Conservation (phyloP, 2,888 invertebrate species). For the Lycocerus yunnanus region DNA sequence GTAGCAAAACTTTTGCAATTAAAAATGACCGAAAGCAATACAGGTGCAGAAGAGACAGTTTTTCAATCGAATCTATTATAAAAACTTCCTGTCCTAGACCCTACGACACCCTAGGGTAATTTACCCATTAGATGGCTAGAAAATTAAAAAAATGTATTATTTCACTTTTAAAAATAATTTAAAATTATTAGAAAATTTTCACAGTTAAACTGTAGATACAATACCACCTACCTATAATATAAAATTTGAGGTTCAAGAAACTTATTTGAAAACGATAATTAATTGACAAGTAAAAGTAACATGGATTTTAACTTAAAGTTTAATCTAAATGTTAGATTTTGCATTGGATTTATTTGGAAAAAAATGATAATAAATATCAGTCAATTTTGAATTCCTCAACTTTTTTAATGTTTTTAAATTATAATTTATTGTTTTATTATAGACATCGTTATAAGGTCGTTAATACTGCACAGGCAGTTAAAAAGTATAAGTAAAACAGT, state of each 20-base stretch:
- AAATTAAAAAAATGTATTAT: too few species aligned
- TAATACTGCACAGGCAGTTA: neutral
- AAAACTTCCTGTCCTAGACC: neutral
- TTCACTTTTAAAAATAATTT: too few species aligned
- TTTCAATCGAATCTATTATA: neutral
- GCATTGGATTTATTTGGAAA: neutral
- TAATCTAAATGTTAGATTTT: neutral
- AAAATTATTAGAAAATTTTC: neutral
- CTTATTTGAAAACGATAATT: slow-evolving; percentile 16
- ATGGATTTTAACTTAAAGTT: slow-evolving; percentile 36
- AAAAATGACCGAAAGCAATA: neutral
- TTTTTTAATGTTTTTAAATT: neutral
- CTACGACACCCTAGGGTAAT: too few species aligned
- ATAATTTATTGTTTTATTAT: neutral
- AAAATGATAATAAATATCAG: neutral
- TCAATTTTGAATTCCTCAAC: neutral
- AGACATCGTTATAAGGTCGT: neutral
- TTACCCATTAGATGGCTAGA: too few species aligned
- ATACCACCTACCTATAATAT: neutral
- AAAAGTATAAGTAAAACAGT: neutral
- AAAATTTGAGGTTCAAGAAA: neutral
- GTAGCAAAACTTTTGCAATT: neutral
- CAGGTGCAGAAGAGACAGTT: neutral
- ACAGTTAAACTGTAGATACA: neutral
- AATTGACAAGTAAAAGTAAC: slow-evolving; percentile 34